Percentiles rank a stretch among this genome's conserved stretches.
Conservation (phyloP, 2,113 vertebrate species). For the Hippolais icterina region DNA sequence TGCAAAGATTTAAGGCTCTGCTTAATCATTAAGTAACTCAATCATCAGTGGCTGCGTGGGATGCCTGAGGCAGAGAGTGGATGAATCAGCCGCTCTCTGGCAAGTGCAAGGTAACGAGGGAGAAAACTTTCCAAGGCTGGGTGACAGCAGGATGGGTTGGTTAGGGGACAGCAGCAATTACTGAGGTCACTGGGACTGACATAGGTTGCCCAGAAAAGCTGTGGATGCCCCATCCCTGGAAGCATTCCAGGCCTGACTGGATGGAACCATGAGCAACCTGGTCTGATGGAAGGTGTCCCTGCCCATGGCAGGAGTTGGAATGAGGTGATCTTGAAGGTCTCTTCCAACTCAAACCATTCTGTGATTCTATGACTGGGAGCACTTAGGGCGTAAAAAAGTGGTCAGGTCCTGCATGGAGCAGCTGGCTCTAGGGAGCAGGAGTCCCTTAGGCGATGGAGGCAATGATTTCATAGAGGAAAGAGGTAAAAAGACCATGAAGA, state of each 20-base stretch:
- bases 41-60: slow-evolving; percentile 47
- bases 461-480: neutral
- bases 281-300: neutral
- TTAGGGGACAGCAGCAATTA: neutral
- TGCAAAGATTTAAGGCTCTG: slow-evolving; percentile 46
- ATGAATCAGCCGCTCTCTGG: slow-evolving; percentile 31
- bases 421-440: neutral
- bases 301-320: neutral
- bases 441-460: neutral
- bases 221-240: neutral
- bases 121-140: slow-evolving; percentile 17
- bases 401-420: neutral
- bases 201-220: neutral
- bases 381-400: neutral
- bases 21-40: slow-evolving; percentile 49
- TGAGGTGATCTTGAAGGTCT: neutral
- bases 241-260: neutral
- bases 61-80: slow-evolving; percentile 5
- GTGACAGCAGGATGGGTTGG: neutral
- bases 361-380: neutral
- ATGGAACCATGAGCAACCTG: neutral
- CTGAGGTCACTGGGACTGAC: neutral
- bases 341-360: neutral
- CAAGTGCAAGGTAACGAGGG: neutral
- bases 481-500: neutral